A percentile compares a stretch with the other conserved stretches of the same genome.
Evolutionary conservation across 2,113 vertebrate species (phyloP).

Genomic region (Zapus hudsonius): DNA sequence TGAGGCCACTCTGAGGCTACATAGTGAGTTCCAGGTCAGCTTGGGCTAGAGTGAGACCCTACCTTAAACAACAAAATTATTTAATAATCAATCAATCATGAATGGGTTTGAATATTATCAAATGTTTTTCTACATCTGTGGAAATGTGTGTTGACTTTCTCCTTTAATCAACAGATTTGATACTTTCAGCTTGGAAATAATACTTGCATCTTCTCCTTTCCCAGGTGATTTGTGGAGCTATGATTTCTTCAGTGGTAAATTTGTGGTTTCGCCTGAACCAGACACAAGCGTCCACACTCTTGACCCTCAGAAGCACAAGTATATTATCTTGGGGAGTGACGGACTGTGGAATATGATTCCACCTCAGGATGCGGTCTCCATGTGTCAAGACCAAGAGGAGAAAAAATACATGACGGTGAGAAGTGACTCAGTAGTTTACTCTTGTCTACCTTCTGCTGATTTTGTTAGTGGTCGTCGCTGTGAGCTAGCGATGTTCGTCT

Average conservation of each 20-base stretch:
- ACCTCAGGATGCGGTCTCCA: constrained; percentile 95
- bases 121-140: background rate
- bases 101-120: constrained; percentile 47
- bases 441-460: background rate
- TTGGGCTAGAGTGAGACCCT: no score
- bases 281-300: constrained; percentile 96
- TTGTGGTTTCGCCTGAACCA: constrained; percentile 98
- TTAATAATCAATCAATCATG: no score
- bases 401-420: constrained; percentile 87
- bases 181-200: constrained; percentile 39
- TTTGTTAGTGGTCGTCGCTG: background rate
- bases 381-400: constrained; percentile 97
- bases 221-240: constrained; percentile 99
- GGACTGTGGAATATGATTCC: constrained; percentile 99
- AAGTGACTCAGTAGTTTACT: constrained; percentile 3
- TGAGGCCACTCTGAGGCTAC: no score
- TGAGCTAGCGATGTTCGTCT: constrained; percentile 13
- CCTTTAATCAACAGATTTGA: constrained; percentile 19
- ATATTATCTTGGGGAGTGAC: constrained; percentile 97
- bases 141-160: constrained; percentile 3
- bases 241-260: constrained; percentile 98
- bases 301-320: constrained; percentile 94
- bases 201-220: background rate
- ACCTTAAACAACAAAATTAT: no score
- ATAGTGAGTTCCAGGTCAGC: no score